Evolutionary conservation across 2,797 vertebrate genomes (phyloP), one percentile per base, ranked within the genome.

Genomic region (Vespertilio murinus): DNA sequence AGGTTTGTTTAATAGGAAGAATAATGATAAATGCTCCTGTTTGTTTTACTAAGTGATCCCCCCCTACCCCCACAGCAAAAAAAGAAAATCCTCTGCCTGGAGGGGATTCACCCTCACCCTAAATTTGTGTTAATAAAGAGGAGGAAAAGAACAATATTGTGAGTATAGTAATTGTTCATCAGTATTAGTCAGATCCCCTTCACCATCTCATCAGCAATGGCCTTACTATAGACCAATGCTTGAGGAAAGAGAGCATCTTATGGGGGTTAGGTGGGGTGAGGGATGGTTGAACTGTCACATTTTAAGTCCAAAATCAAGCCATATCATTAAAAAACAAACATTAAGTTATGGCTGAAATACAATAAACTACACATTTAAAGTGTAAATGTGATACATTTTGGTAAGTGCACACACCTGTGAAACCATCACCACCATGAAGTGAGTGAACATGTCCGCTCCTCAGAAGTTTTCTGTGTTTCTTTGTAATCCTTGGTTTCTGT

Each of bases 1-100:
- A 94, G 96, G 91, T 74, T 97, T 97, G 73, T 97, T 98, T 98
- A 98, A 98, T 77, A 93, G 94, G 95, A 96, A 98, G 94, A 98
- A 97, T 96, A 96, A 97, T 97, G 97, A 75, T 81, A 80, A 98
- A 95, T 93, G 69, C 94, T 97, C 97, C 95, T 98, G 93, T 97
- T 98, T 97, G 95, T 97, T 97, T 98, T 95, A 96, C 5, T 5
- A 90, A 98, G 96, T 93, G 84, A 97, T 93, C 73, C 77, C 49
- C 30, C 56, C 71, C 91, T 94, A 71, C 77, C 47, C 25, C 52
- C 67, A 87, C 95, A 95, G 81, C 61, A 87, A 73, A 47, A 49
- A 49, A 49, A 18, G 69, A 92, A 90, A 91, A 81, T 47, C 23
- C 13, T 93, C 75, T 83, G 40, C 83, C 81, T 84, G 42, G 40